A percentile compares a stretch with the other conserved stretches of the same genome.
phyloP scores from a whole-genome alignment of 2,113 vertebrate species.

The Oreochromis niloticus region DNA sequence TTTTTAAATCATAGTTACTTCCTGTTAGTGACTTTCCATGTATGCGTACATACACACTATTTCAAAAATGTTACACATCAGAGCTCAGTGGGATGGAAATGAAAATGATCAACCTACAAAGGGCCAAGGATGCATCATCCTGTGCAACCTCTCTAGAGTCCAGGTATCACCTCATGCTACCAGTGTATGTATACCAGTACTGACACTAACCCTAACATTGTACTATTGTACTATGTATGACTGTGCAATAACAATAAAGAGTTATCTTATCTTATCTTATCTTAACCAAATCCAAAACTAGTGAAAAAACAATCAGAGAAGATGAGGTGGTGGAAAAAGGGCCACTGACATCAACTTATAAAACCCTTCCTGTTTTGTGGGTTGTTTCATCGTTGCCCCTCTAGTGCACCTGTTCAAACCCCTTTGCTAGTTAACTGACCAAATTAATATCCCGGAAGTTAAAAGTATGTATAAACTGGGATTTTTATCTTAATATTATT shows the following conservation, averaged over 20 bases:
- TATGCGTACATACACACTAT: background rate
- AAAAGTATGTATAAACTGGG: background rate
- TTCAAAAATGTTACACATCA: background rate
- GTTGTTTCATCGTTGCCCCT: background rate
- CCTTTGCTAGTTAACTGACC: background rate
- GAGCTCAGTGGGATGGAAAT: background rate
- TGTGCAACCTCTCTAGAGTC: background rate
- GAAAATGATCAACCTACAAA: background rate
- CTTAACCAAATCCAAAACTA: background rate
- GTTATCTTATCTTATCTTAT: background rate
- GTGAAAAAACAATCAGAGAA: background rate
- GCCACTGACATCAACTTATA: background rate
- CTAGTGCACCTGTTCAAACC: background rate
- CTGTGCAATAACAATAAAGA: background rate
- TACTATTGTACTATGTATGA: background rate
- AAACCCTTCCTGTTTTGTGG: background rate
- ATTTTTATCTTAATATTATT: background rate
- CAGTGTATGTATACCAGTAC: background rate
- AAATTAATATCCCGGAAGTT: background rate
- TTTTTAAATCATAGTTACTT: background rate
- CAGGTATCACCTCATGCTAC: background rate
- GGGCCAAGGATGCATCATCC: background rate
- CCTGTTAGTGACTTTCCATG: background rate
- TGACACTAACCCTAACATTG: background rate
- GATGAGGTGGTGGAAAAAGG: background rate